Evolutionary conservation across 2,113 vertebrate genomes (phyloP).

Genomic region (Hucho hucho): DNA sequence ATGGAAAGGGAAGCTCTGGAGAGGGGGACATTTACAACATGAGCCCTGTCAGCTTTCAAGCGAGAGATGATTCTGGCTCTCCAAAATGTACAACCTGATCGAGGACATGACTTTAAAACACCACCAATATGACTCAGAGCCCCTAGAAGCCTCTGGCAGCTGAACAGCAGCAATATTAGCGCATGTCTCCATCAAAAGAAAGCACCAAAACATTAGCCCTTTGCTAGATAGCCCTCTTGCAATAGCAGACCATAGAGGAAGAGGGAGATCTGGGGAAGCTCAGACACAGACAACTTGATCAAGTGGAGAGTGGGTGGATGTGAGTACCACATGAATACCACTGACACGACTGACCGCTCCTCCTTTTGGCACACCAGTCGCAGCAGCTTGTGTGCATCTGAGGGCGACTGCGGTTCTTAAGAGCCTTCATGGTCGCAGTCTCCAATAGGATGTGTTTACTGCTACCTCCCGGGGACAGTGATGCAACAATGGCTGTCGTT

Average conservation of each 20-base stretch:
- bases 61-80: slow-evolving; percentile 12
- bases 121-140: slow-evolving; percentile 14
- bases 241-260: neutral
- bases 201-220: slow-evolving; percentile 24
- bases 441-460: neutral
- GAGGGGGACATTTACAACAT: slow-evolving; percentile 6
- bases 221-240: no score
- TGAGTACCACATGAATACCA: neutral
- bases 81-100: slow-evolving; percentile 28
- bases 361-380: neutral
- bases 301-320: neutral
- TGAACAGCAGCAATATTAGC: slow-evolving; percentile 32
- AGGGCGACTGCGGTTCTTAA: neutral
- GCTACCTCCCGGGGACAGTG: slow-evolving; percentile 5
- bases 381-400: neutral
- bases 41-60: slow-evolving; percentile 3
- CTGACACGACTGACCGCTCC: neutral
- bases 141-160: slow-evolving; percentile 21
- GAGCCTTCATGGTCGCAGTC: neutral
- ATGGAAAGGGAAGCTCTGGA: neutral
- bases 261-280: neutral
- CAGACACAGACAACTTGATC: neutral
- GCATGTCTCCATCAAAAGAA: slow-evolving; percentile 37
- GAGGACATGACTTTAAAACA: slow-evolving; percentile 38
- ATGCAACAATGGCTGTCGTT: neutral